Evolutionary conservation across 2,888 invertebrate genomes (phyloP), one percentile per base, ranked within the genome.

Genomic region (Alloscopus bannaensis): DNA sequence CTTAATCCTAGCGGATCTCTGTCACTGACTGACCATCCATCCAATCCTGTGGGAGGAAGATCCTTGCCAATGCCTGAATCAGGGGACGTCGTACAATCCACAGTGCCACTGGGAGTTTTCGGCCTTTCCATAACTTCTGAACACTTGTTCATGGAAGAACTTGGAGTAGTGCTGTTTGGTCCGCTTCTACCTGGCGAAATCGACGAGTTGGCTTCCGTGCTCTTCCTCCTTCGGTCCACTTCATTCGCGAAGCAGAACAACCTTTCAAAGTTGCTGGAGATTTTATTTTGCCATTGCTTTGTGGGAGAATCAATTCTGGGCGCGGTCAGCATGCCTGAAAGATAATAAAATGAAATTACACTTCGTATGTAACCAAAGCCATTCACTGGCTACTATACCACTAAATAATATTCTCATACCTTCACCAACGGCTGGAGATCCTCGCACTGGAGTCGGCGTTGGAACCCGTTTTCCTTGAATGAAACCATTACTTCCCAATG

Each of bases 191-290:
- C 52, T 40, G 83, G 82, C 1, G 84, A 82, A 68, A 79, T 79
- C 1, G 79, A 72, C 31, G 69, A 79, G 4, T 82, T 94, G 8
- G 6, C 8, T 89, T 95, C 95, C 0, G 93, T 93, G 47, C 95
- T 95, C 80, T 95, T 91, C 77, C 95, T 92, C 87, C 95, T 93
- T 89, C 95, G 94, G 88, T 95, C 96, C 88, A 96, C 91, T 87
- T 97, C 97, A 18, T 95, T 96, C 62, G 97, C 97, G 88, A 96
- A 95, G 79, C 96, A 96, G 85, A 97, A 95, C 87, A 97, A 91
- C 85, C 96, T 93, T 90, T 97, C 97, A 90, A 98, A 97, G 69
- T 96, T 95, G 86, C 94, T 95, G 88, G 94, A 95, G 87, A 97
- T 95, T 86, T 95, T 93, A 89, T 96, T 95, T 89, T 96, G 95